Conservation (phyloP, 2,888 invertebrate genomes). For the Ditylenchus weischeri region DNA sequence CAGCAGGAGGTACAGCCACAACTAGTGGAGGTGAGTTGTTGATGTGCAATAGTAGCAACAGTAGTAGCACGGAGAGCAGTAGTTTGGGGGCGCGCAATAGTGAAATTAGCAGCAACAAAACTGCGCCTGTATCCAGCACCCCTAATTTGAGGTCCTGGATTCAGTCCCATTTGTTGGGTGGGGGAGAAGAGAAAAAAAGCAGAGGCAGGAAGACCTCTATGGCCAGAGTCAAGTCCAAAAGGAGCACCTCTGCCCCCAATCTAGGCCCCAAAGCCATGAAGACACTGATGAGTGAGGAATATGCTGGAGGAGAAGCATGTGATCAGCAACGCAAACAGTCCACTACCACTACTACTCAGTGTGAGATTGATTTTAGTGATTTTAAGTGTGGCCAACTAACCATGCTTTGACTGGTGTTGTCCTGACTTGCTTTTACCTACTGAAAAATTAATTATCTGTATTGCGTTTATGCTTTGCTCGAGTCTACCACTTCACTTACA, state of each 20-base stretch:
- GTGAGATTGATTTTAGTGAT: too few relatives aligned
- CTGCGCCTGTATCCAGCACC: background rate
- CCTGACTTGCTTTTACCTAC: too few relatives aligned
- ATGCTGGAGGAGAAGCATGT: background rate
- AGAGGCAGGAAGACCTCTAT: background rate
- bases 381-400: too few relatives aligned
- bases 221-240: conserved; percentile 56
- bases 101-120: too few relatives aligned
- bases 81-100: conserved; percentile 8
- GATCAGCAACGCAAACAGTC: too few relatives aligned
- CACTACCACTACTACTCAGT: too few relatives aligned
- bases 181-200: background rate
- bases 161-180: background rate
- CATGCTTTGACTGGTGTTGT: too few relatives aligned
- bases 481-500: too few relatives aligned
- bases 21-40: conserved; percentile 5
- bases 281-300: conserved; percentile 26
- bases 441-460: too few relatives aligned
- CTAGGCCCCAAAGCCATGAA: conserved; percentile 69
- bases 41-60: background rate
- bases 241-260: conserved; percentile 84
- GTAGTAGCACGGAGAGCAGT: conserved; percentile 6
- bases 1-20: background rate
- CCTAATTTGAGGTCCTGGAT: background rate
- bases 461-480: too few relatives aligned